A percentile compares a stretch with the other conserved stretches of the same genome.
These are phyloP conservation scores for Ammodytes dubius DNA, from an alignment of 2,113 vertebrate species.

Conservation along the genomic window DNA sequence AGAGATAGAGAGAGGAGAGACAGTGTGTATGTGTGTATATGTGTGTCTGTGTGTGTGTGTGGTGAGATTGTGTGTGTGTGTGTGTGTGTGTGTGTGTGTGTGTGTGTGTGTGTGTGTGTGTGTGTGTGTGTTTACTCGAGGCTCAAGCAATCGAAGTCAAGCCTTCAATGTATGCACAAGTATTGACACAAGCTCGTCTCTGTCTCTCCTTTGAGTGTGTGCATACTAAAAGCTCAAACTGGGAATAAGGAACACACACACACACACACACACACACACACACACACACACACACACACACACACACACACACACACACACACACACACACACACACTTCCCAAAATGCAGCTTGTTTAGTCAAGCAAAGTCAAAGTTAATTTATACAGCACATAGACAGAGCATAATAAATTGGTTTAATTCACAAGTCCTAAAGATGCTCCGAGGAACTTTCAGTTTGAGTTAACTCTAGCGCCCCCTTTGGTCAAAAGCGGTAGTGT, in stretches of 20 bases:
- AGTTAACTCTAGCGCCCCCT: too few relatives aligned
- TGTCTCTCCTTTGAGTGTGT: not conserved
- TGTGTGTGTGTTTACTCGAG: not conserved
- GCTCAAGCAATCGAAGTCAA: conserved; percentile 14
- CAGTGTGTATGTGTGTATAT: conserved; percentile 5
- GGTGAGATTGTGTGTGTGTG: not conserved
- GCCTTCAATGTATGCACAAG: conserved; percentile 23
- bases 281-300: too few relatives aligned
- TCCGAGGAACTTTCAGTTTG: too few relatives aligned
- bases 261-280: too few relatives aligned
- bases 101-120: not conserved
- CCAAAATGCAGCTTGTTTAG: conserved; percentile 39
- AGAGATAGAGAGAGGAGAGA: too few relatives aligned
- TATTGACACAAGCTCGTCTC: conserved; percentile 15
- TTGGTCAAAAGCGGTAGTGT: too few relatives aligned
- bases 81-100: not conserved
- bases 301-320: too few relatives aligned
- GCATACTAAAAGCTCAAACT: not conserved
- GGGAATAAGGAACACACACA: not conserved
- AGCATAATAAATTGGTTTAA: too few relatives aligned
- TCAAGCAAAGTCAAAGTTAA: not conserved
- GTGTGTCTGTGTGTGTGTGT: conserved; percentile 12
- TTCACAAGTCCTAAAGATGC: too few relatives aligned
- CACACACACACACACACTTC: not conserved
- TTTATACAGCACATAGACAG: too few relatives aligned